A percentile compares a stretch with the other conserved stretches of the same genome.
These are phyloP conservation scores for Blastomussa wellsi DNA, from an alignment of 92 coral and sea anemone species.

Conservation along the genomic window DNA sequence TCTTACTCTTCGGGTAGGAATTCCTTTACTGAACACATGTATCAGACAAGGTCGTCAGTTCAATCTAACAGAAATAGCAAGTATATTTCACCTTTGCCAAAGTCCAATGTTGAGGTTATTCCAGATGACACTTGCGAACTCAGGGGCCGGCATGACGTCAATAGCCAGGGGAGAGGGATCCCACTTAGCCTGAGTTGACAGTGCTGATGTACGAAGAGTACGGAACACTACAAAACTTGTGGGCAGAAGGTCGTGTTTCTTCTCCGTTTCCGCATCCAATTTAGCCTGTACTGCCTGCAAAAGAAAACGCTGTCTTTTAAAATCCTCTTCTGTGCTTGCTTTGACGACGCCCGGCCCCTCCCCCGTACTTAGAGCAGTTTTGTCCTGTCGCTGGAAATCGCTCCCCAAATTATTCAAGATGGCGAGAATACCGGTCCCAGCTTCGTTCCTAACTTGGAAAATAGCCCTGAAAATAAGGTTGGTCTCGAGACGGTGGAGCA, in stretches of 20 bases:
- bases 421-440: too few species aligned
- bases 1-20: neutral
- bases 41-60: neutral
- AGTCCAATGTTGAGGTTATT: constrained; percentile 65
- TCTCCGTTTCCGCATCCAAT: constrained; percentile 70
- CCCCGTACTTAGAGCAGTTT: too few species aligned
- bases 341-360: too few species aligned
- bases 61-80: neutral
- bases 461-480: too few species aligned
- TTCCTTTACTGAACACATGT: neutral
- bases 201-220: constrained; percentile 67
- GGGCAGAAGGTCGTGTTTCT: constrained; percentile 52
- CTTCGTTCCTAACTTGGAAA: too few species aligned
- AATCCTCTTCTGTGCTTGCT: too few species aligned
- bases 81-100: constrained; percentile 57
- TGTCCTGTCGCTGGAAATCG: too few species aligned
- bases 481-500: too few species aligned
- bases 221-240: constrained; percentile 85
- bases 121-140: constrained; percentile 79
- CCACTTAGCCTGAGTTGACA: constrained; percentile 85
- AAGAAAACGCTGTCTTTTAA: neutral
- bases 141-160: constrained; percentile 81
- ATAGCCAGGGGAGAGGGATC: constrained; percentile 67
- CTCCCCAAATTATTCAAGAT: too few species aligned
- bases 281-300: constrained; percentile 59